Evolutionary conservation across 2,888 invertebrate genomes (phyloP).

Genomic region (Himalopsyche tibetana): DNA sequence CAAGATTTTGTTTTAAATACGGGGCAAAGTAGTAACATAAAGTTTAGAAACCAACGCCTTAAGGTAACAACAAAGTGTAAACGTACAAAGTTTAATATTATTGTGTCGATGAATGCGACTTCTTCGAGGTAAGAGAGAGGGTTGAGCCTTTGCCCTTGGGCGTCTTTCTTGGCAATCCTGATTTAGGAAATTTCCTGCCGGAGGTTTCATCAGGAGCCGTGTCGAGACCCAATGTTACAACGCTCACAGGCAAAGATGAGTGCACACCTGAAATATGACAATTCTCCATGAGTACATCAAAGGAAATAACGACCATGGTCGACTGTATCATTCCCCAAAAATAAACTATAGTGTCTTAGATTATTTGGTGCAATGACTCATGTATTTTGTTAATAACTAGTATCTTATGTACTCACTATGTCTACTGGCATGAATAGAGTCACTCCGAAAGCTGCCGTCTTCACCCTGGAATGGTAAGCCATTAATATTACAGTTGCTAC

Average conservation of each 20-base stretch:
- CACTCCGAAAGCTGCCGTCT: background rate
- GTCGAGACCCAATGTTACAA: constrained; percentile 60
- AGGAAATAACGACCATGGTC: too few species aligned
- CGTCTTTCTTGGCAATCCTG: background rate
- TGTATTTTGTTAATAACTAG: background rate
- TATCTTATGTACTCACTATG: background rate
- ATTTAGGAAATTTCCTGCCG: background rate
- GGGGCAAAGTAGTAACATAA: too few species aligned
- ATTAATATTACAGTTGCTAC: background rate
- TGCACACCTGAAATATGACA: constrained; percentile 22
- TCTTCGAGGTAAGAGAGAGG: too few species aligned
- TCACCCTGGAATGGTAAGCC: background rate
- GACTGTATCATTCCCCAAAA: too few species aligned
- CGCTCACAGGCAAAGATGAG: constrained; percentile 55
- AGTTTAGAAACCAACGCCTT: too few species aligned
- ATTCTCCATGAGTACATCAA: background rate
- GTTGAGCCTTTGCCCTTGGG: too few species aligned
- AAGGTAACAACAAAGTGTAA: too few species aligned
- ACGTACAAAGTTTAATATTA: too few species aligned
- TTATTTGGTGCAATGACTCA: background rate
- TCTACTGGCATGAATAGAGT: background rate
- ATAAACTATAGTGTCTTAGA: background rate
- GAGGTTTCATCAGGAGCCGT: constrained; percentile 24
- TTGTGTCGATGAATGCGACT: too few species aligned
- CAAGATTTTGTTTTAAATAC: too few species aligned